These are phyloP conservation scores for Pseudomyrmex dendroicus DNA, from an alignment of 1,140 invertebrate species.

Conservation along the genomic window DNA sequence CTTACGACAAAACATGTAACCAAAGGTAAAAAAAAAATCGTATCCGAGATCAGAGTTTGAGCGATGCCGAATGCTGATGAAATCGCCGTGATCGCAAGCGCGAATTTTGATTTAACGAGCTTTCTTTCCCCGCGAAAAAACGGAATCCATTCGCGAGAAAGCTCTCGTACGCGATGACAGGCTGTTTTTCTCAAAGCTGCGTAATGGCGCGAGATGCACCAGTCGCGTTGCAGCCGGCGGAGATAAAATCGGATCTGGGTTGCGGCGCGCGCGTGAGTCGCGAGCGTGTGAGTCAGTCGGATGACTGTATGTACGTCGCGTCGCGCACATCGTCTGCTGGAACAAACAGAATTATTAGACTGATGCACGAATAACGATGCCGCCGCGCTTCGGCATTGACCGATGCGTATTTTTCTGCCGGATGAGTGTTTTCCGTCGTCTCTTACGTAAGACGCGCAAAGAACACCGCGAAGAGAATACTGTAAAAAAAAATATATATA, in stretches of 20 bases:
- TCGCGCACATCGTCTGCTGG: constrained; percentile 33
- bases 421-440: constrained; percentile 22
- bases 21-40: too few species aligned
- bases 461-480: too few species aligned
- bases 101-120: not conserved
- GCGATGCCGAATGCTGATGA: too few species aligned
- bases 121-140: too few species aligned
- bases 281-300: constrained; percentile 48
- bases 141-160: not conserved
- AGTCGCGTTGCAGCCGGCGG: constrained; percentile 18
- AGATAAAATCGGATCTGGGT: constrained; percentile 67
- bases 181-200: constrained; percentile 51
- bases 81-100: not conserved
- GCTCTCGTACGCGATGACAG: constrained; percentile 18
- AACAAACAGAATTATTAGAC: constrained; percentile 62
- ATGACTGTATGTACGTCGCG: too few species aligned
- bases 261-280: constrained; percentile 43
- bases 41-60: too few species aligned
- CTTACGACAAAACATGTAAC: too few species aligned
- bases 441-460: constrained; percentile 41
- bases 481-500: too few species aligned
- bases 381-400: constrained; percentile 31
- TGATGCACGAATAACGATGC: constrained; percentile 37
- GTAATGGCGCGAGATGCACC: constrained; percentile 41
- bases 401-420: constrained; percentile 51